Percentiles rank a stretch among this genome's conserved stretches.
phyloP scores from a whole-genome alignment of 2,888 invertebrate species.

The Seira ritae region DNA sequence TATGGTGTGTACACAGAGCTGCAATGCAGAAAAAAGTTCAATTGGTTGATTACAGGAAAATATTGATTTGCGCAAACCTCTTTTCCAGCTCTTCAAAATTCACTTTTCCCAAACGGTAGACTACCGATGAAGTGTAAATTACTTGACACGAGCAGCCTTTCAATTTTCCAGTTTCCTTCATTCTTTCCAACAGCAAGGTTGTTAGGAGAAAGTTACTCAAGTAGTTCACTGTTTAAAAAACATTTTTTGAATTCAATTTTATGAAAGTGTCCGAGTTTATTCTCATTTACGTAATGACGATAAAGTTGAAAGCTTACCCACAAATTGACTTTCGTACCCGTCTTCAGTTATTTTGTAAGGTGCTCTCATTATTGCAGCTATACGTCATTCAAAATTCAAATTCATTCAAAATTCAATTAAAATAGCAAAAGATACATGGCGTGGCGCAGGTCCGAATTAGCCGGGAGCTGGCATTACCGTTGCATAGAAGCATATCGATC shows the following conservation, averaged over 20 bases:
- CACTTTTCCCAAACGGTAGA: conserved; percentile 84
- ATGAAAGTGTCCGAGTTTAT: no score
- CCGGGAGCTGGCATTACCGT: conserved; percentile 78
- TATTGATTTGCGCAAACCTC: neutral
- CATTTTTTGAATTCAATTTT: no score
- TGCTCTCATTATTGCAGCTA: conserved; percentile 33
- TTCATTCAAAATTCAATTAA: neutral
- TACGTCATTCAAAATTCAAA: no score
- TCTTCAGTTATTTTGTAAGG: conserved; percentile 35
- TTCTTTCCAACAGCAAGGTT: conserved; percentile 85
- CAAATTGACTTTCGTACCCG: conserved; percentile 36
- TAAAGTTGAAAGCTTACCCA: conserved; percentile 82
- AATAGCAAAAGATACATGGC: neutral
- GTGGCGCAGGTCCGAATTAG: neutral
- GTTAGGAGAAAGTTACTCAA: conserved; percentile 90
- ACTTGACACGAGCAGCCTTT: conserved; percentile 81
- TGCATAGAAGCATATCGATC: conserved; percentile 87
- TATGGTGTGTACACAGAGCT: conserved; percentile 19
- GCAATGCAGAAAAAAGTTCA: neutral
- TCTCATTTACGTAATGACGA: conserved; percentile 78
- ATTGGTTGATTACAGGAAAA: neutral
- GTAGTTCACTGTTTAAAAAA: conserved; percentile 82
- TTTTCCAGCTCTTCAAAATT: conserved; percentile 84
- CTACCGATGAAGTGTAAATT: conserved; percentile 91
- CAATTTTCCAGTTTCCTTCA: conserved; percentile 81